These are phyloP conservation scores for Hermetia illucens DNA, from an alignment of 1,140 invertebrate species.

Conservation along the genomic window DNA sequence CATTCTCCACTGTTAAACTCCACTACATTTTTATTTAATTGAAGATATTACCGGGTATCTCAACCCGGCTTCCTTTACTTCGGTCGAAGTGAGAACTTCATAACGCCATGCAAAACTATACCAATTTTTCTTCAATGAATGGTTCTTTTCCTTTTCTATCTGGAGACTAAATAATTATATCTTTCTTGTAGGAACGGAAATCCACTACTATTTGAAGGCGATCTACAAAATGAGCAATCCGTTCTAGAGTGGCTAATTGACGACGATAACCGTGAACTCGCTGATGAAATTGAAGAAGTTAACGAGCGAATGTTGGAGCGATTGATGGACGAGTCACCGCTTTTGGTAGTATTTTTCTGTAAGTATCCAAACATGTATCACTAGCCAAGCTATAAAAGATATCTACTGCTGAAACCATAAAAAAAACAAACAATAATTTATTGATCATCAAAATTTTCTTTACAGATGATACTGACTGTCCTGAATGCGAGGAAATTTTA, in stretches of 20 bases:
- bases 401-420: slow-evolving; percentile 5
- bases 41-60: too few species aligned
- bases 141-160: too few species aligned
- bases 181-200: slow-evolving; percentile 56
- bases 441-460: too few species aligned
- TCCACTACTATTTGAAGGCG: slow-evolving; percentile 83
- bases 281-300: slow-evolving; percentile 87
- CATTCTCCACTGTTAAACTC: too few species aligned
- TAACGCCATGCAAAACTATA: too few species aligned
- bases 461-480: slow-evolving; percentile 78
- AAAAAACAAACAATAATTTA: slow-evolving; percentile 1
- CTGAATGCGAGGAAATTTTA: slow-evolving; percentile 77
- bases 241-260: slow-evolving; percentile 87
- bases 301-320: slow-evolving; percentile 82
- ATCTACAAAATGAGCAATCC: slow-evolving; percentile 80
- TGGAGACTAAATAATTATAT: too few species aligned
- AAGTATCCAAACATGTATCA: too few species aligned
- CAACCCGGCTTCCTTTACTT: too few species aligned
- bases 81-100: too few species aligned
- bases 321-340: slow-evolving; percentile 72
- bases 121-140: too few species aligned
- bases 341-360: slow-evolving; percentile 88
- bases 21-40: too few species aligned
- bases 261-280: slow-evolving; percentile 83
- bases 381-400: too few species aligned